Evolutionary conservation across 2,888 invertebrate genomes (phyloP), one percentile per base, ranked within the genome.

Genomic region (Syrphus vitripennis): DNA sequence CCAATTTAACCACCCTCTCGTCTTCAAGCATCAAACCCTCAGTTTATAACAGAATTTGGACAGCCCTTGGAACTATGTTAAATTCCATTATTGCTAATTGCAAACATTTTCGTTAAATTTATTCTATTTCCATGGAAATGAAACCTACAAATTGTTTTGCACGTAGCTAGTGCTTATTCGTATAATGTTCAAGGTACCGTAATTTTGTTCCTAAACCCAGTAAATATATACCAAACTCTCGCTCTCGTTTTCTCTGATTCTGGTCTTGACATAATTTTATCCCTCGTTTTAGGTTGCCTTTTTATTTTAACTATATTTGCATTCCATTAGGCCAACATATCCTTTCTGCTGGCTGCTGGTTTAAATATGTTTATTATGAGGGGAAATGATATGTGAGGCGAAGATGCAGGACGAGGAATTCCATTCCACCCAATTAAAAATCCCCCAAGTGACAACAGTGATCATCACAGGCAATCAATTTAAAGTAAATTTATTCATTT

Each of bases 81-180:
- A 86, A 86, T 81, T 86, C 84, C 84, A 86, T 86, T 81, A 86
- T 74, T 59, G 55, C 69, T 86, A 86, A 86, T 86, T 86, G 81
- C 72, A 81, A 77, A 74, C 72, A 81, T 81, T 86, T 86, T 81
- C 72, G 69, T 69, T 42, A 81, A 86, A 86, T 77, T 76, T 77
- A 86, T 86, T 81, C 72, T 42, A 81, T 81, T 83, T 81, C 57
- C 72, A 70, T 70, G 34, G 50, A 67, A 50, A 67, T 67, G 48
- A 67, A 50, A n/a, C 67, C 50, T 67, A 34, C 50, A 67, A 67
- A 67, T 67, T 21, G 48, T 67, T 67, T 67, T 67, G 42, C 1
- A 16, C 24, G 50, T 48, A 21, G 1, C 5, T 1, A 37, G 24
- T 21, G n/a, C n/a, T n/a, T n/a, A n/a, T n/a, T n/a, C n/a, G n/a